A percentile compares a stretch with the other conserved stretches of the same genome.
phyloP scores from a whole-genome alignment of 2,113 vertebrate genomes.

The Pithys albifrons region DNA sequence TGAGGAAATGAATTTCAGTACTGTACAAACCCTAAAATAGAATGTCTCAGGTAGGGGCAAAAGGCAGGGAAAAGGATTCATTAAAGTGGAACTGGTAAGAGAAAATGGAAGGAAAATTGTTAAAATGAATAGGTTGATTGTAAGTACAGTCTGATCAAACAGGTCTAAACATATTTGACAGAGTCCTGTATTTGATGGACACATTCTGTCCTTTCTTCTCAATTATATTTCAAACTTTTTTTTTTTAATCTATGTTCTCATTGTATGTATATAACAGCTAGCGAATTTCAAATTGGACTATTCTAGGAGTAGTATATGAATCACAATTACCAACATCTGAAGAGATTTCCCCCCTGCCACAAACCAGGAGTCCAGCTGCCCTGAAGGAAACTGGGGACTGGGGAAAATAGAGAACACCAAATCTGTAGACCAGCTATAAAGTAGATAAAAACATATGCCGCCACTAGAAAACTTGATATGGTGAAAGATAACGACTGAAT shows the following conservation, averaged over 20 bases:
- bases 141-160: background rate
- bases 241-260: background rate
- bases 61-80: background rate
- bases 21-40: background rate
- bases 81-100: background rate
- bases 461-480: background rate
- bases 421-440: background rate
- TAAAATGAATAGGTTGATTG: background rate
- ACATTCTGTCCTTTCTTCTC: background rate
- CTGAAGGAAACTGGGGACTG: background rate
- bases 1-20: background rate
- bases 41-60: background rate
- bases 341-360: rapidly evolving
- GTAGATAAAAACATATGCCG: background rate
- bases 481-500: background rate
- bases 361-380: background rate
- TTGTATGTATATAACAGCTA: background rate
- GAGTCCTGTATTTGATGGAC: background rate
- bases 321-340: background rate
- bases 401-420: background rate
- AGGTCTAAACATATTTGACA: background rate
- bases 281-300: background rate
- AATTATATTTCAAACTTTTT: background rate
- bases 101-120: background rate
- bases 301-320: background rate